A percentile compares a stretch with the other conserved stretches of the same genome.
Conservation (phyloP, 2,888 invertebrate species). For the Cataglyphis livida region DNA sequence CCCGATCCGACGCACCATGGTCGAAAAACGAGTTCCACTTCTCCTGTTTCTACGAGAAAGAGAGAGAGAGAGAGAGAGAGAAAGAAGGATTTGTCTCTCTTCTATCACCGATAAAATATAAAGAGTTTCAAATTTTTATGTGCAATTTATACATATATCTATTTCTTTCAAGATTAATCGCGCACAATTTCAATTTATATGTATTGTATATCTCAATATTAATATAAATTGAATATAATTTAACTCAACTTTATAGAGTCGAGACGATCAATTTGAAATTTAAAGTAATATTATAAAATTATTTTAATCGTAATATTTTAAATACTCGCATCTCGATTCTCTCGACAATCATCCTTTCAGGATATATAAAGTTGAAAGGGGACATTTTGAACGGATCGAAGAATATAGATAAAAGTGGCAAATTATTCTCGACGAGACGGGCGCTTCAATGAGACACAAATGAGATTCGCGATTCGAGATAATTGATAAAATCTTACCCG, state of each 20-base stretch:
- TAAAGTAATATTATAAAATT: neutral
- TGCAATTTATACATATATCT: neutral
- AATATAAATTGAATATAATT: neutral
- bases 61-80: neutral
- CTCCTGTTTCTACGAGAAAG: neutral
- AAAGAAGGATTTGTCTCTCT: neutral
- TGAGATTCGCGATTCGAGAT: neutral
- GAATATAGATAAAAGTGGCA: neutral
- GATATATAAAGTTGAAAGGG: neutral
- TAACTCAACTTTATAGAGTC: neutral
- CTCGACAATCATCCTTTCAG: neutral
- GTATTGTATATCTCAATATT: neutral
- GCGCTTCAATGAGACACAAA: neutral
- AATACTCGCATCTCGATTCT: neutral
- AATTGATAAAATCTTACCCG: conserved; percentile 68
- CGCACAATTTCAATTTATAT: neutral
- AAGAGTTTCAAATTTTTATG: neutral
- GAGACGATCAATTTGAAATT: neutral
- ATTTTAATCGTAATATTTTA: neutral
- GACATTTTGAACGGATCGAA: neutral
- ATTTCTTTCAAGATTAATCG: neutral
- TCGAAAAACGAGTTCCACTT: conserved; percentile 52
- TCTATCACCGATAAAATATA: neutral
- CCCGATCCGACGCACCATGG: conserved; percentile 44
- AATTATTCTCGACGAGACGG: neutral